These are phyloP conservation scores for Drosophila sp. DNA, from an alignment of 1,140 invertebrate species.

Conservation along the genomic window DNA sequence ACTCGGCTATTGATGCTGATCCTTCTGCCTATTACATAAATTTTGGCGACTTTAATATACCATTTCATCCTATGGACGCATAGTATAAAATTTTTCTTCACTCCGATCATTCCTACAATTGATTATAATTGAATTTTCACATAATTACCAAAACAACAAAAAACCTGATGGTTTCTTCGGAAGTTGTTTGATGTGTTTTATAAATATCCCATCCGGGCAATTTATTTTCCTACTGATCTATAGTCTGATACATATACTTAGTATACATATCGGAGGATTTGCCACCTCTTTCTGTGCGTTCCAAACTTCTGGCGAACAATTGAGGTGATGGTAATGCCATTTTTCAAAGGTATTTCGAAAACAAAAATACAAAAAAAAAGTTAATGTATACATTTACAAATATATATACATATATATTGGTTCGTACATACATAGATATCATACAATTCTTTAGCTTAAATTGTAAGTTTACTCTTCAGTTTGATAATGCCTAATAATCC, in stretches of 20 bases:
- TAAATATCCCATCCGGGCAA: neutral
- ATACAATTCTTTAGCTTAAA: slow-evolving; percentile 61
- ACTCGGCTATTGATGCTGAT: too few relatives aligned
- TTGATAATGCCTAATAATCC: slow-evolving; percentile 5
- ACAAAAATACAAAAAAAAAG: slow-evolving; percentile 27
- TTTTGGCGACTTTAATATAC: too few relatives aligned
- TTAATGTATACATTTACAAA: slow-evolving; percentile 59
- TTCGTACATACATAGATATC: slow-evolving; percentile 66
- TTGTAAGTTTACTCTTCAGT: slow-evolving; percentile 21
- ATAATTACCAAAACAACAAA: too few relatives aligned
- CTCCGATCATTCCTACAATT: too few relatives aligned
- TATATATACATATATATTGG: slow-evolving; percentile 59
- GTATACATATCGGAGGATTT: neutral
- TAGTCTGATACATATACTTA: neutral
- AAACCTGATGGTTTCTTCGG: too few relatives aligned
- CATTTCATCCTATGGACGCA: too few relatives aligned
- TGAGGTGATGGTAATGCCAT: neutral
- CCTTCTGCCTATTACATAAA: too few relatives aligned
- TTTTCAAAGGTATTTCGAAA: neutral
- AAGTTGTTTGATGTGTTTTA: too few relatives aligned
- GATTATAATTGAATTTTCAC: too few relatives aligned
- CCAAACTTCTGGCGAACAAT: neutral
- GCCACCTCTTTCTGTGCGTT: neutral
- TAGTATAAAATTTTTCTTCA: too few relatives aligned
- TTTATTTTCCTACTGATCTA: neutral